Evolutionary conservation across 2,888 invertebrate species (phyloP).

Genomic region (Aphodius granarius): DNA sequence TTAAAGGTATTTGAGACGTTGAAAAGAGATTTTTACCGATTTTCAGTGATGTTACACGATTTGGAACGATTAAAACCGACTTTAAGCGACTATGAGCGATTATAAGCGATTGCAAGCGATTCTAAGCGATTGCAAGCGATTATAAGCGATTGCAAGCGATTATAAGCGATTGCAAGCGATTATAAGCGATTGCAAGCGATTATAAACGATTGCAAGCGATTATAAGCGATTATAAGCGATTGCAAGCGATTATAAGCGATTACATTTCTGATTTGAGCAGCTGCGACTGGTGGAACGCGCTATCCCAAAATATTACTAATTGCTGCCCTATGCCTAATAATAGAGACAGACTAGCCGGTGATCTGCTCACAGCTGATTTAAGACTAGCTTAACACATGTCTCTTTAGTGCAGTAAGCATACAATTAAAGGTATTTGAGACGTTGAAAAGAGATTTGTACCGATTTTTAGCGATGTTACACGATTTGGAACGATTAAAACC

Average conservation of each 20-base stretch:
- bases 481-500: too few relatives aligned
- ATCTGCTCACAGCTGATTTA: not conserved
- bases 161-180: too few relatives aligned
- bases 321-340: not conserved
- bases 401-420: not conserved
- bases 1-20: not conserved
- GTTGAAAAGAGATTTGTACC: not conserved
- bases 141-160: too few relatives aligned
- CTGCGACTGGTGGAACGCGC: conserved; percentile 2
- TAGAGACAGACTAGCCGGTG: not conserved
- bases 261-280: conserved; percentile 13
- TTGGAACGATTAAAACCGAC: not conserved
- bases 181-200: too few relatives aligned
- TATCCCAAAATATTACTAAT: conserved; percentile 12
- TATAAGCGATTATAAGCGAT: too few relatives aligned
- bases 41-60: not conserved
- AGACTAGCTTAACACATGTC: not conserved
- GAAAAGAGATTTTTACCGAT: not conserved
- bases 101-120: too few relatives aligned
- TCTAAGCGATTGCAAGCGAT: too few relatives aligned
- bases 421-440: not conserved
- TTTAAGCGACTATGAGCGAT: too few relatives aligned
- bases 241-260: too few relatives aligned
- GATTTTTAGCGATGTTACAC: not conserved
- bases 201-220: too few relatives aligned